A percentile compares a stretch with the other conserved stretches of the same genome.
These are phyloP conservation scores for Peribatodes rhomboidaria DNA, from an alignment of 2,888 invertebrate species.

Conservation along the genomic window DNA sequence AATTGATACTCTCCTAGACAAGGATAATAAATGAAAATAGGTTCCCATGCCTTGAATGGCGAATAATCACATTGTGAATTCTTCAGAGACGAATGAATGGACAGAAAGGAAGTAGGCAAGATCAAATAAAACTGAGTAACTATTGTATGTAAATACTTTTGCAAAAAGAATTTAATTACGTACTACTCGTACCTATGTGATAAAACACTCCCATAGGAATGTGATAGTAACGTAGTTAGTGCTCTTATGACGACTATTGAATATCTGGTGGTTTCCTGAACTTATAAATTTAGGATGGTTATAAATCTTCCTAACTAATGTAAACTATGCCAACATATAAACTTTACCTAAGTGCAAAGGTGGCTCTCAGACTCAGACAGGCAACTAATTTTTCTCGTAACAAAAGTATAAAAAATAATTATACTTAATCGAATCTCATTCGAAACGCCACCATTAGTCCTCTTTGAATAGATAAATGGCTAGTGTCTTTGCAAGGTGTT, in stretches of 20 bases:
- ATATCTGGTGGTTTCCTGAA: not conserved
- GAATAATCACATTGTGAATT: conserved; percentile 33
- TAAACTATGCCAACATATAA: not conserved
- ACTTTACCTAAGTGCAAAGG: not conserved
- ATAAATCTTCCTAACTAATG: not conserved
- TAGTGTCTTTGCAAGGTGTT: conserved; percentile 15
- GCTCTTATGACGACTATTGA: not conserved
- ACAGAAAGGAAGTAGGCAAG: conserved; percentile 25
- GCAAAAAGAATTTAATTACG: conserved; percentile 5
- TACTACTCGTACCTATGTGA: not conserved
- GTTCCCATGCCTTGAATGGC: conserved; percentile 35
- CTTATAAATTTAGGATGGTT: not conserved
- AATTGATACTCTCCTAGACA: conserved; percentile 34
- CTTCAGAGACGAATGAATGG: conserved; percentile 22
- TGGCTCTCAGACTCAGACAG: no score
- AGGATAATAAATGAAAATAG: conserved; percentile 32
- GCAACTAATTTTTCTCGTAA: no score
- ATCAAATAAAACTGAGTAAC: conserved; percentile 10
- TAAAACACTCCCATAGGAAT: conserved; percentile 8
- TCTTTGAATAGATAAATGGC: conserved; percentile 21
- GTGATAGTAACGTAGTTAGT: not conserved
- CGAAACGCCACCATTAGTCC: conserved; percentile 15
- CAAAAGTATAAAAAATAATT: no score
- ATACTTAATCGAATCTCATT: no score
- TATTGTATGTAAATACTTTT: conserved; percentile 12